Base-by-base conservation (phyloP, 2,888 invertebrate species). In the Alitta virens region DNA sequence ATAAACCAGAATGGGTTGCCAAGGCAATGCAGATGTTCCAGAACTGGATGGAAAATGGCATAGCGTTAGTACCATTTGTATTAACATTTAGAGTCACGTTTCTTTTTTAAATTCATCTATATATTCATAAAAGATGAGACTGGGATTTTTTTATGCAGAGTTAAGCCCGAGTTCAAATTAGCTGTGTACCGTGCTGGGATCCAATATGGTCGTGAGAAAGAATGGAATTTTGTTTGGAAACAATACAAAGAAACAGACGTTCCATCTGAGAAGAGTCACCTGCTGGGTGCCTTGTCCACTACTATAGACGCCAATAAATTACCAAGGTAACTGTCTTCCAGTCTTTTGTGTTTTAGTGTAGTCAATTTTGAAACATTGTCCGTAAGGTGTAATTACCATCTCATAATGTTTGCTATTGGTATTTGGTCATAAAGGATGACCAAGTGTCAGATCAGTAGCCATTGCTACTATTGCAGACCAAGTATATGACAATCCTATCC, bases 111-210 rank as follows among this genome's bases (percentile, higher is more conserved):
- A n/a, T n/a, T n/a, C n/a, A n/a, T n/a, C n/a, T n/a, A n/a, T n/a
- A n/a, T n/a, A n/a, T n/a, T n/a, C n/a, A n/a, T n/a, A n/a, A n/a
- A n/a, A n/a, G n/a, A n/a, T n/a, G n/a, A n/a, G n/a, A n/a, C n/a
- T n/a, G n/a, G n/a, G n/a, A n/a, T n/a, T n/a, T n/a, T n/a, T n/a
- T n/a, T n/a, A n/a, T n/a, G n/a, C 63, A 79, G 87, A 2, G 86
- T 92, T 56, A 87, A 87, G 24, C 86, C 91, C 0, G 91, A 92
- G 76, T 86, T 92, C 56, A 88, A 91, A 67, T 89, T 89, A 77
- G 89, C 87, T 12, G 87, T 89, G 27, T 87, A 87, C 70, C 78
- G 82, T 21, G 86, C 86, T 57, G 87, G 87, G 78, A 71, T 82
- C n/a, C 69, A 72, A 62, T 75, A 74, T 65, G 82, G 83, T 1